Base-by-base conservation (phyloP, 2,113 vertebrate species). In the Otolemur garnettii region DNA sequence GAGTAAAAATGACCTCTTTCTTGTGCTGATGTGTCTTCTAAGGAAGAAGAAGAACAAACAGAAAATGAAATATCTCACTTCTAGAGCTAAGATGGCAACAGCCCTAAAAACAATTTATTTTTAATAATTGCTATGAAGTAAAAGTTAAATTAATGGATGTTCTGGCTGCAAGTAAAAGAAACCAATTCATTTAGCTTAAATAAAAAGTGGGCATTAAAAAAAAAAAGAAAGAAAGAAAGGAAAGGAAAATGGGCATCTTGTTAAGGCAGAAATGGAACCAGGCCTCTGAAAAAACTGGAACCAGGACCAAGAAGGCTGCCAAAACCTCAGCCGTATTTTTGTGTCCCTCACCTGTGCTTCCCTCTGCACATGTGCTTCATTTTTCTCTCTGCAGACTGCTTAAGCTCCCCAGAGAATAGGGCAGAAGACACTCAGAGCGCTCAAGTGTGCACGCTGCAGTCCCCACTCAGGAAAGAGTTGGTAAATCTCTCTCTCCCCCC, bases 401-500 rank as follows among this genome's bases (percentile, higher is more conserved):
- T 1, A 35, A 60, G 57, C 57, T 28, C 55, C 53, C 75, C n/a
- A 26, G 15, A 19, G 42, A 2, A 22, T 0, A 2, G 0, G 0
- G 17, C 28, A 35, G 57, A 74, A 59, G 3, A 4, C 38, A 21
- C 13, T 74, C 42, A 22, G 4, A 30, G 62, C 53, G 26, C 55
- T n/a, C 10, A 26, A 50, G 22, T 1, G 28, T 14, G 0, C 0
- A 0, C 5, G 17, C 28, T 18, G 45, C 50, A 4, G 14, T 14
- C 18, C 13, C 33, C 35, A 13, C 69, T 13, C 26, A 33, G 50
- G 53, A 26, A 82, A 77, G 53, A n/a, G 7, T 38, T n/a, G 5
- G 14, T 60, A 38, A 10, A 5, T 42, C 68, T 53, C 26, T 72
- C 22, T 53, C 30, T 57, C 30, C 2, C 24, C 30, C 14, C 11